These are phyloP conservation scores for Drosophila pseudotakahashii DNA, from an alignment of 2,888 invertebrate genomes.

Conservation along the genomic window DNA sequence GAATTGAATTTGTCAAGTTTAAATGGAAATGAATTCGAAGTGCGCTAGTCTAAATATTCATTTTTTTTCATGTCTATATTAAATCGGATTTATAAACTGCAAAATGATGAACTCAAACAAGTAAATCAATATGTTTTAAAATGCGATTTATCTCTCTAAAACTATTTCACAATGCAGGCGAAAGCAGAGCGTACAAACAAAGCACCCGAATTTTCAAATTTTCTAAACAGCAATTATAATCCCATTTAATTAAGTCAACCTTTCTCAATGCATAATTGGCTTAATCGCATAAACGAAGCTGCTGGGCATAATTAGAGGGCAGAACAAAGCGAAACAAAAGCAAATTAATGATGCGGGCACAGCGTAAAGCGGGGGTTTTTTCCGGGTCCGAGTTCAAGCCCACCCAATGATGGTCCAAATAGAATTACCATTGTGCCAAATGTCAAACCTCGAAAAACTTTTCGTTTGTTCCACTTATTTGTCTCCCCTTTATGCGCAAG, in stretches of 20 bases:
- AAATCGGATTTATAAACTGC: too few relatives aligned
- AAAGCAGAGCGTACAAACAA: not conserved
- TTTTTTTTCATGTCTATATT: not conserved
- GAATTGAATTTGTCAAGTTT: slow-evolving; percentile 1
- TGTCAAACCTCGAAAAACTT: slow-evolving; percentile 66
- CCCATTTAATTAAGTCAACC: slow-evolving; percentile 32
- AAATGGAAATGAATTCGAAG: not conserved
- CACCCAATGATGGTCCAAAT: slow-evolving; percentile 54
- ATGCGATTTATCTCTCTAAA: too few relatives aligned
- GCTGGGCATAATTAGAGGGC: slow-evolving; percentile 48
- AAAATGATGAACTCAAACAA: too few relatives aligned
- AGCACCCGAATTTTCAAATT: not conserved
- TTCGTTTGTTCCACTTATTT: slow-evolving; percentile 42
- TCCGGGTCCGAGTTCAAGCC: slow-evolving; percentile 8
- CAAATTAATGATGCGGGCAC: slow-evolving; percentile 78
- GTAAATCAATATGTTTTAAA: too few relatives aligned
- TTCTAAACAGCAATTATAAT: slow-evolving; percentile 13
- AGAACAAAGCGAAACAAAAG: slow-evolving; percentile 47
- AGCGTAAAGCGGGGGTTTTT: slow-evolving; percentile 20
- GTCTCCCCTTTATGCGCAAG: slow-evolving; percentile 28
- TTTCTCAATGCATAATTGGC: slow-evolving; percentile 32
- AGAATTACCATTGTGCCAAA: slow-evolving; percentile 60
- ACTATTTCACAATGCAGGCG: not conserved
- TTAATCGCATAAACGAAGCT: slow-evolving; percentile 50
- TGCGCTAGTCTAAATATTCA: not conserved